Base-by-base conservation (phyloP, 2,797 vertebrate genomes). In the Pagetopsis macropterus region DNA sequence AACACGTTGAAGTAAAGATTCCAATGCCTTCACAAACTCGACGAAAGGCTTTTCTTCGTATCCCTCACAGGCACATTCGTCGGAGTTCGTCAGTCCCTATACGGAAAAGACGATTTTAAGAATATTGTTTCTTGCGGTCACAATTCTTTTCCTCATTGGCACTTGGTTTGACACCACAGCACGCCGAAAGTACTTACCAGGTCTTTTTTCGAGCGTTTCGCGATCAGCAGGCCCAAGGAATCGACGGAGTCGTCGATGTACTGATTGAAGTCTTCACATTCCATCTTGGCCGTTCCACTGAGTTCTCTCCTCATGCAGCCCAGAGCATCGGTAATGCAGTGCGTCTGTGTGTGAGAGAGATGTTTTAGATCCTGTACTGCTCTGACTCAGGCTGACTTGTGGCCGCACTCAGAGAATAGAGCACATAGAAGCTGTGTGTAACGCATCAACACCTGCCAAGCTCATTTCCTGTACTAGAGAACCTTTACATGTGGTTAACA, bases 381-480 rank as follows among this genome's bases (percentile, higher is more conserved):
- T 48, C 23, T 60, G 43, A 76, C 57, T 76, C 62, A 78, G 31
- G 58, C 54, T 37, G 41, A 62, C 44, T 67, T 87, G 83, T 62
- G 79, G 76, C 82, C 78, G 31, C 66, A 50, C 12, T 0, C 7
- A 12, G 16, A 82, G 65, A 80, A 82, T 49, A 73, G 64, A 45
- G 58, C 59, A 45, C 50, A 65, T n/a, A 46, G 49, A 69, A 48
- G 65, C 58, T 43, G 75, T 51, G 71, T 84, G 74, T 79, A 72
- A 83, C 65, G 57, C 56, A 76, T 72, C 70, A 43, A 82, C 86
- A 91, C 81, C 83, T 83, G 76, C 46, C 75, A 71, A 69, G 49
- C 80, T 87, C 67, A 68, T 81, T 92, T 91, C 89, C 90, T 91
- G 86, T 90, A 88, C 84, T 90, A 77, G 87, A 91, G 78, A 65